Evolutionary conservation across 2,113 vertebrate species (phyloP).

Genomic region (Oenanthe melanoleuca): DNA sequence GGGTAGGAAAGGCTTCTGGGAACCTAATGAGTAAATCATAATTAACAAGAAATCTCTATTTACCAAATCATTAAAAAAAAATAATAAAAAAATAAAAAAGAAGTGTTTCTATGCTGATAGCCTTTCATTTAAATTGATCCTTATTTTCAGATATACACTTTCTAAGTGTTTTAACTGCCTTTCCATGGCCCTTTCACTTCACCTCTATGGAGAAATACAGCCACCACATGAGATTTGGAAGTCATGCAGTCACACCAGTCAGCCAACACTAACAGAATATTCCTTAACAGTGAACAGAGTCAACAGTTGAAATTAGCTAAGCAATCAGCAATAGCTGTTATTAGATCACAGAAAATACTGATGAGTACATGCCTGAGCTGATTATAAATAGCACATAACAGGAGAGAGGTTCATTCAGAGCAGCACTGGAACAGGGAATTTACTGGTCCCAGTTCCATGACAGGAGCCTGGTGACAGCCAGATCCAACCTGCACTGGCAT

Average conservation of each 20-base stretch:
- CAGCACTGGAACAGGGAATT: fast-evolving
- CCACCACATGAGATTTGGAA: background rate
- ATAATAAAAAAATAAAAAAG: background rate
- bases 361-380: background rate
- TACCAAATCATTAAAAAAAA: background rate
- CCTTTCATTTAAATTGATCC: background rate
- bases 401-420: background rate
- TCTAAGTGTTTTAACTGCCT: background rate
- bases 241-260: background rate
- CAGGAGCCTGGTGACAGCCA: background rate
- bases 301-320: background rate
- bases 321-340: background rate
- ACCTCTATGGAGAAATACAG: background rate
- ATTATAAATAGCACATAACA: background rate
- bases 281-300: background rate
- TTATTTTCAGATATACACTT: background rate
- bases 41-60: background rate
- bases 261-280: background rate
- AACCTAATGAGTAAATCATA: background rate
- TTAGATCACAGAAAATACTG: background rate
- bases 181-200: background rate
- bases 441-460: background rate
- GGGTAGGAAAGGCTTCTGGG: background rate
- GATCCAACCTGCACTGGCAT: fast-evolving
- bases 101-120: background rate